phyloP scores from a whole-genome alignment of 2,113 vertebrate species.

The Campylomormyrus numenius region DNA sequence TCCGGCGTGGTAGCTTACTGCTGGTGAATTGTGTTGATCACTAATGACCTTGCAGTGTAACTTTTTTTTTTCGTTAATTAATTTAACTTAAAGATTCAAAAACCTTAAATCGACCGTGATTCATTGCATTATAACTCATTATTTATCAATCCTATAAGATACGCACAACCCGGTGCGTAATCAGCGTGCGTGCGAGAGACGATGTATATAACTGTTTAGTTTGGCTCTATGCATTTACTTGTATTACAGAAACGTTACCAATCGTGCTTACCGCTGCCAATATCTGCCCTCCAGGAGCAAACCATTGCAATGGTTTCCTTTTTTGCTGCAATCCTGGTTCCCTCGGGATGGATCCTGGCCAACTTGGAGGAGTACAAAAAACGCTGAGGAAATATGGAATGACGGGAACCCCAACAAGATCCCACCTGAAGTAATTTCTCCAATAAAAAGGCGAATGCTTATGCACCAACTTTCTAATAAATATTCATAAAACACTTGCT shows the following conservation, averaged over 20 bases:
- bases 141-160: background rate
- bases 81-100: background rate
- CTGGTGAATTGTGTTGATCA: background rate
- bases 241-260: background rate
- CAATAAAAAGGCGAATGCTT: background rate
- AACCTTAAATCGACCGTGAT: background rate
- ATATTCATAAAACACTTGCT: background rate
- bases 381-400: background rate
- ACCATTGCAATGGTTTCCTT: constrained; percentile 17
- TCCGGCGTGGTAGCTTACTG: background rate
- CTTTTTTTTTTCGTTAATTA: background rate
- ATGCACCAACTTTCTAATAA: background rate
- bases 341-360: constrained; percentile 57
- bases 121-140: too few species aligned
- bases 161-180: background rate
- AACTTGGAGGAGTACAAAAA: constrained; percentile 60
- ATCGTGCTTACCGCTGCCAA: background rate
- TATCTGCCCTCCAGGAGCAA: constrained; percentile 58
- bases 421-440: background rate
- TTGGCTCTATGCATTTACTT: background rate
- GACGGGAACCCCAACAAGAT: background rate
- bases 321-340: constrained; percentile 40
- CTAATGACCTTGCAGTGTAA: background rate
- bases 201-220: background rate
- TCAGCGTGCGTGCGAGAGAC: background rate